Conservation (phyloP, 2,797 vertebrate genomes). For the Sparus aurata region DNA sequence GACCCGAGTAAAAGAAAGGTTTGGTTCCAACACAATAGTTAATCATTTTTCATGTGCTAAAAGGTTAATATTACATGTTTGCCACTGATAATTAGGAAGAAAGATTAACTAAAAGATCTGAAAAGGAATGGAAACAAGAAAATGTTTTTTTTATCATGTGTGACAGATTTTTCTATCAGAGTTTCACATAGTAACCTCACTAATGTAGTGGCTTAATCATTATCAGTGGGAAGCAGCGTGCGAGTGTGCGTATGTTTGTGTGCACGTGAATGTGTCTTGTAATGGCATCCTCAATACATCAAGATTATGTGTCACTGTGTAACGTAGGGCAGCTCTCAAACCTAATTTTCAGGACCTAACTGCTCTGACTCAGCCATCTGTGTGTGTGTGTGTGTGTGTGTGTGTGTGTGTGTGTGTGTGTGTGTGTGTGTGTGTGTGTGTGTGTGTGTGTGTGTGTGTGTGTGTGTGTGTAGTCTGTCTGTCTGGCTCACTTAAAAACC, state of each 20-base stretch:
- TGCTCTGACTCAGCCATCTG: constrained; percentile 65
- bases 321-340: constrained; percentile 62
- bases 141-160: neutral
- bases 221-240: constrained; percentile 23
- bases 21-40: neutral
- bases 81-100: neutral
- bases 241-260: constrained; percentile 5
- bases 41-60: constrained; percentile 7
- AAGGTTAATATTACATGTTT: neutral
- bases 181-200: constrained; percentile 14
- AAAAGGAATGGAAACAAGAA: neutral
- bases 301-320: constrained; percentile 55
- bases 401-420: constrained; percentile 9
- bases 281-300: constrained; percentile 59
- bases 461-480: no score
- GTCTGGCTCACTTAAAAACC: constrained; percentile 3
- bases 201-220: constrained; percentile 22
- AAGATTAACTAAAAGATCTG: neutral
- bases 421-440: constrained; percentile 18
- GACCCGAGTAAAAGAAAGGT: neutral
- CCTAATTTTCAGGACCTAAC: constrained; percentile 61
- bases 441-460: constrained; percentile 7
- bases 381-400: constrained; percentile 16
- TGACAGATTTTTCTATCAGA: neutral
- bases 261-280: constrained; percentile 28